phyloP scores from a whole-genome alignment of 37 sponge, comb jelly and placozoan species.

The Theonella swinhoei region DNA sequence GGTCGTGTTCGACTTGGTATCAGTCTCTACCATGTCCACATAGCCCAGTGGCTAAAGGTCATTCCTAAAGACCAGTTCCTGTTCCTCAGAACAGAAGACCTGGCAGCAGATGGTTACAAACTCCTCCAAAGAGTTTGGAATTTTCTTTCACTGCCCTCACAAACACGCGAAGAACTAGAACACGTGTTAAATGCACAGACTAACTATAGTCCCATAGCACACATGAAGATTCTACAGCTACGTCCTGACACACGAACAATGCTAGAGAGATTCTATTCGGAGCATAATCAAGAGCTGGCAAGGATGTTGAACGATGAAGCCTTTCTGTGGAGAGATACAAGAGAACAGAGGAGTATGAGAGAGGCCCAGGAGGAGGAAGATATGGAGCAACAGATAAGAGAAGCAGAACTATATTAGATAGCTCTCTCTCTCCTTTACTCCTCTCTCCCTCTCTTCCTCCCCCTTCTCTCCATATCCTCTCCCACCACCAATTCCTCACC shows the following conservation, averaged over 20 bases:
- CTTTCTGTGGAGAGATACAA: slow-evolving; percentile 23
- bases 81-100: slow-evolving; percentile 50
- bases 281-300: slow-evolving; percentile 20
- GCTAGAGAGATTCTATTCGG: slow-evolving; percentile 22
- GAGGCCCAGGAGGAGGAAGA: neutral
- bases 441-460: too few species aligned
- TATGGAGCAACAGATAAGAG: too few species aligned
- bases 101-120: slow-evolving; percentile 20
- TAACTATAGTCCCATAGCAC: neutral
- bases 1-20: slow-evolving; percentile 34
- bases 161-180: slow-evolving; percentile 7
- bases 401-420: too few species aligned
- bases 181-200: slow-evolving; percentile 16
- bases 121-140: slow-evolving; percentile 39
- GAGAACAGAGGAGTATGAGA: neutral
- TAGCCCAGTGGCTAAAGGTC: slow-evolving; percentile 35
- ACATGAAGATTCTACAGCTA: neutral
- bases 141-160: slow-evolving; percentile 23
- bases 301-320: neutral
- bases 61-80: slow-evolving; percentile 51
- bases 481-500: too few species aligned
- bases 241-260: slow-evolving; percentile 12
- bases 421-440: too few species aligned
- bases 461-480: too few species aligned
- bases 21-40: slow-evolving; percentile 50